phyloP scores from a whole-genome alignment of 2,888 invertebrate species.

The Iphiclides podalirius region DNA sequence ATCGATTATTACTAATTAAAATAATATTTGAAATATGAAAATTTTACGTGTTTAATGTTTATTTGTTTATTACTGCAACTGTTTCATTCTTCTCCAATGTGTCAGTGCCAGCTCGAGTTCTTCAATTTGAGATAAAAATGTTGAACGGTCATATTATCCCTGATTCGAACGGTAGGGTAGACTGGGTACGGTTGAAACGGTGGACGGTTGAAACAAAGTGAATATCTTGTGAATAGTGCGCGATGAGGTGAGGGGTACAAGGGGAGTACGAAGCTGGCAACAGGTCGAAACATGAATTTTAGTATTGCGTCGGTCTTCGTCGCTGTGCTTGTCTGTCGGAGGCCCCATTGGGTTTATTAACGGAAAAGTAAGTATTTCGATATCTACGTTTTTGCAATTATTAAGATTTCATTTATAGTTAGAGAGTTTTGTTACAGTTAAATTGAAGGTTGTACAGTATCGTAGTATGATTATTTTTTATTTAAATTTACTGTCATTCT shows the following conservation, averaged over 20 bases:
- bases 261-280: slow-evolving; percentile 24
- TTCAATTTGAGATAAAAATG: too few species aligned
- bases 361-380: slow-evolving; percentile 17
- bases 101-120: too few species aligned
- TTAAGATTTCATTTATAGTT: slow-evolving; percentile 2
- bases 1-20: too few species aligned
- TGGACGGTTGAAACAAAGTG: slow-evolving; percentile 37
- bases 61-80: too few species aligned
- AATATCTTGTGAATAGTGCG: slow-evolving; percentile 7
- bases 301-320: slow-evolving; percentile 17
- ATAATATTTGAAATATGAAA: too few species aligned
- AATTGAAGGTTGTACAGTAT: slow-evolving; percentile 8
- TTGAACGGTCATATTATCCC: too few species aligned
- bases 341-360: slow-evolving; percentile 17
- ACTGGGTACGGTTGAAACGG: slow-evolving; percentile 28
- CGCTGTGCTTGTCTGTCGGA: slow-evolving; percentile 18
- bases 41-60: too few species aligned
- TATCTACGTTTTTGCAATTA: slow-evolving; percentile 5
- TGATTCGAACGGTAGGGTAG: too few species aligned
- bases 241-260: slow-evolving; percentile 18
- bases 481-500: neutral
- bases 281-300: slow-evolving; percentile 22
- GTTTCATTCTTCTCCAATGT: too few species aligned
- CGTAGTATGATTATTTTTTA: slow-evolving; percentile 5
- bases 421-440: slow-evolving; percentile 3